Evolutionary conservation across 2,113 vertebrate genomes (phyloP).

Genomic region (Chaetodon auriga): DNA sequence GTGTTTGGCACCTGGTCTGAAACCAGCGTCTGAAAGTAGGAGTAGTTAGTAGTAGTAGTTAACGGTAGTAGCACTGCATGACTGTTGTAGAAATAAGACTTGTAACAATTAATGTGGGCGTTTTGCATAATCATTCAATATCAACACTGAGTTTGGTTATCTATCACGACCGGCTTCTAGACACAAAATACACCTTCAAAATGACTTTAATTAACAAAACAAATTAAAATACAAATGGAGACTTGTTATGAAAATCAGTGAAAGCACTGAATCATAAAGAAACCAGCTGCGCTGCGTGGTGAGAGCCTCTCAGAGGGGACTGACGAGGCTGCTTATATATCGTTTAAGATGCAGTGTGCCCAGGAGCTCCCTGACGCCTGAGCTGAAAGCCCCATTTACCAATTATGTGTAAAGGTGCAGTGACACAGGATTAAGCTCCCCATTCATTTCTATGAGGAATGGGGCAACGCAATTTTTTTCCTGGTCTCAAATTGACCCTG

Average conservation of each 20-base stretch:
- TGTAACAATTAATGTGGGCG: neutral
- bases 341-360: neutral
- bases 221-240: neutral
- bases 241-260: neutral
- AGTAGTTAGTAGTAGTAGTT: too few relatives aligned
- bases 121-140: neutral
- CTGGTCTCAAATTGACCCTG: neutral
- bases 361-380: neutral
- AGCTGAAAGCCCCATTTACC: neutral
- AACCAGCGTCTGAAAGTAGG: too few relatives aligned
- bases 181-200: neutral
- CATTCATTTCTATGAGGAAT: neutral
- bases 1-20: neutral
- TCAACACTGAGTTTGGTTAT: neutral
- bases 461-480: neutral
- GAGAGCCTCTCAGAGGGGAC: neutral
- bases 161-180: neutral
- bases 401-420: neutral
- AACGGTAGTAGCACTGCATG: too few relatives aligned
- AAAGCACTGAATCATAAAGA: neutral
- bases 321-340: neutral
- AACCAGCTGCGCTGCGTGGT: neutral
- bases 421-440: neutral
- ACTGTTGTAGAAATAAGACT: neutral
- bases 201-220: neutral